phyloP scores from a whole-genome alignment of 2,888 invertebrate genomes.

The Hesperia comma region DNA sequence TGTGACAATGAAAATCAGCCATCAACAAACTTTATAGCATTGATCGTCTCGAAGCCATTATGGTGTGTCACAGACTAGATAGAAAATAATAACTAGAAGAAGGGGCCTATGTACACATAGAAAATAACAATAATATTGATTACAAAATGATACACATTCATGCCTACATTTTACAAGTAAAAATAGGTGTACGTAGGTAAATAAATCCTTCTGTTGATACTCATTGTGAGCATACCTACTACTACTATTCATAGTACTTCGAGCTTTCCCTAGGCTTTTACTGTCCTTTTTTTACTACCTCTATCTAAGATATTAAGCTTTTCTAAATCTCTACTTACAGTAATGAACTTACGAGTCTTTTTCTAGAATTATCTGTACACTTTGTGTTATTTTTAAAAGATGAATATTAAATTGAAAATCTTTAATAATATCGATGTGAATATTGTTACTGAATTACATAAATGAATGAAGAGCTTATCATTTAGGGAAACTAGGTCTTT shows the following conservation, averaged over 20 bases:
- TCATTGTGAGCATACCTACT: slow-evolving; percentile 56
- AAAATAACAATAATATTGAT: neutral
- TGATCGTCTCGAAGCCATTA: neutral
- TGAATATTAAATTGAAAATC: slow-evolving; percentile 26
- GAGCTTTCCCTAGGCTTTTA: slow-evolving; percentile 79
- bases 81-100: slow-evolving; percentile 60
- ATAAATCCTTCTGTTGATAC: slow-evolving; percentile 17
- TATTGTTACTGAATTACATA: slow-evolving; percentile 40
- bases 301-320: slow-evolving; percentile 67
- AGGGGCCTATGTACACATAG: slow-evolving; percentile 21
- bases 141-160: neutral
- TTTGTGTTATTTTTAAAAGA: slow-evolving; percentile 21
- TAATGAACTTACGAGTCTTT: slow-evolving; percentile 25
- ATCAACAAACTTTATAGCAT: too few relatives aligned
- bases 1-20: too few relatives aligned
- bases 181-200: neutral
- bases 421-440: slow-evolving; percentile 20
- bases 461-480: slow-evolving; percentile 73
- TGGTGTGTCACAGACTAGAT: slow-evolving; percentile 56
- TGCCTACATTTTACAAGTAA: neutral
- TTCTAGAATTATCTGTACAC: slow-evolving; percentile 27
- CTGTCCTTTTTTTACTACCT: slow-evolving; percentile 70
- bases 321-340: slow-evolving; percentile 53
- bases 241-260: slow-evolving; percentile 63
- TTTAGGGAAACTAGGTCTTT: slow-evolving; percentile 69